Evolutionary conservation across 2,113 vertebrate genomes (phyloP), one percentile per base, ranked within the genome.

Genomic region (Calidris pugnax): DNA sequence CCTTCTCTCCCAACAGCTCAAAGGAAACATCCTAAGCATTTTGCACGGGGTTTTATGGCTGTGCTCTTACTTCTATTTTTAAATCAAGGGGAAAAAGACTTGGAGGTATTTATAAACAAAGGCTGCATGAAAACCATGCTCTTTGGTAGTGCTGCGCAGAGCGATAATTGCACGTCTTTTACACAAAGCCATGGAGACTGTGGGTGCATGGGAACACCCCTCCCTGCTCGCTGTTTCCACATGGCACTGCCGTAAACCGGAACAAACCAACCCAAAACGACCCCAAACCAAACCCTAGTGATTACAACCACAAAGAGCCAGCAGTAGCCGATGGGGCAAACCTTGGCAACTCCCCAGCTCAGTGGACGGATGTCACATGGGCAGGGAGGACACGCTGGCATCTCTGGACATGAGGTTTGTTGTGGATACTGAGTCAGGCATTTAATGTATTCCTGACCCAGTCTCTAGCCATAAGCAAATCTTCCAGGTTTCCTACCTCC

Each of bases 51-150:
- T 14, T 94, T 89, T 84, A 86, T 85, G 89, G 73, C 72, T 69
- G 51, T 32, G 53, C 59, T 79, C 19, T 32, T 55, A 37, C 30
- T 91, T 78, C 95, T 96, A 91, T 92, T 89, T 94, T 96, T 93
- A 95, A 91, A 47, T 45, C 33, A 8, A 68, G 64, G 72, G 51
- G 69, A 21, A 3, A 26, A 66, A 90, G 45, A 67, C 37, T 79
- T 63, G 26, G 50, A 89, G 53, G 90, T 90, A 79, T 93, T 97
- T 91, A 81, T 92, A 93, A 94, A 89, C 60, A 94, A 95, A 92
- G 55, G 39, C 66, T 82, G 73, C 26, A 85, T 33, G 39, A 78
- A 90, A 90, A 86, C 6, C 62, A 86, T 59, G 14, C 80, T 88
- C 67, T 88, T 72, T 12, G 75, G 0, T 1, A 64, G 85, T 1